Evolutionary conservation across 2,888 invertebrate genomes (phyloP).

Genomic region (Pogonocherus hispidulus): DNA sequence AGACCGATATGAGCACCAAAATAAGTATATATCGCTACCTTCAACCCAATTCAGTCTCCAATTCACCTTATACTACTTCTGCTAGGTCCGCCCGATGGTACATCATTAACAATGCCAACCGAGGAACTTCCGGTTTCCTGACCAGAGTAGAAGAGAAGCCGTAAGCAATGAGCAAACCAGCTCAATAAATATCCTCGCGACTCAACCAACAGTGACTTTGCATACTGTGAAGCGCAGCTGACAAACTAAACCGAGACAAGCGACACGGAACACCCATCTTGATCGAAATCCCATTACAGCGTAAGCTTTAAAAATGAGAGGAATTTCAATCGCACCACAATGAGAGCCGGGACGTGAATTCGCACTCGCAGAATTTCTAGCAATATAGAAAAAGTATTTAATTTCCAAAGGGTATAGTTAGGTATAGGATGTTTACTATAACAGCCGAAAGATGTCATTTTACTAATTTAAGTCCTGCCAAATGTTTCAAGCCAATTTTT

Average conservation of each 20-base stretch:
- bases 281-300: slow-evolving; percentile 63
- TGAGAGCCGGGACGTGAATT: slow-evolving; percentile 50
- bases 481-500: no score
- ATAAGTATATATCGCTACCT: no score
- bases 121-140: slow-evolving; percentile 24
- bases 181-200: slow-evolving; percentile 48
- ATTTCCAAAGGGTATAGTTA: no score
- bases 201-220: slow-evolving; percentile 51
- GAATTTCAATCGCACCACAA: slow-evolving; percentile 60
- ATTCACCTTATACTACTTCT: no score
- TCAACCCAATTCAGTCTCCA: no score
- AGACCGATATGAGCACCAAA: no score
- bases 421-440: no score
- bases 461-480: no score
- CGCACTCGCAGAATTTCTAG: no score
- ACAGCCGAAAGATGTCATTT: no score
- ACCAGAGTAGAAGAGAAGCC: slow-evolving; percentile 7
- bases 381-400: no score
- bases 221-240: slow-evolving; percentile 56
- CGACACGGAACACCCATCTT: slow-evolving; percentile 64
- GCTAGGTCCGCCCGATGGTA: neutral
- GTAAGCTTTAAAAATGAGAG: slow-evolving; percentile 61
- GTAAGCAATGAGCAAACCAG: slow-evolving; percentile 37
- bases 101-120: neutral
- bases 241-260: slow-evolving; percentile 61